These are phyloP conservation scores for Philhelius pedissequus DNA, from an alignment of 2,888 invertebrate genomes.

Conservation along the genomic window DNA sequence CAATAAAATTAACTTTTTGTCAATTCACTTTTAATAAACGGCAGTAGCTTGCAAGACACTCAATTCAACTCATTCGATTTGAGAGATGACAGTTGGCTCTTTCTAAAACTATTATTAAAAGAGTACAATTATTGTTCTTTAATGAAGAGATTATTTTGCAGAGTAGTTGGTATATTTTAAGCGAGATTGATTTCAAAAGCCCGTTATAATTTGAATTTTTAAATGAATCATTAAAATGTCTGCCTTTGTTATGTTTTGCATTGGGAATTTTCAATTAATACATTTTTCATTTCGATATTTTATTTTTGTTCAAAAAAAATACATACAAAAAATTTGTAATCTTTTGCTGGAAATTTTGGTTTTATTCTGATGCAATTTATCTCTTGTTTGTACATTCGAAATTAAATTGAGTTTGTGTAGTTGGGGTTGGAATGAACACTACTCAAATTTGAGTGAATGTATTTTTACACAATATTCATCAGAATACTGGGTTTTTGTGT, in stretches of 20 bases:
- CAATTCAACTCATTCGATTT: background rate
- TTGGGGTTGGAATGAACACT: background rate
- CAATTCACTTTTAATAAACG: conserved; percentile 33
- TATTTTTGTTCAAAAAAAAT: background rate
- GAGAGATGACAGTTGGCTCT: conserved; percentile 25
- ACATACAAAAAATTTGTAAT: too few species aligned
- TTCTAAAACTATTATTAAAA: background rate
- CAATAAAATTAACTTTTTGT: background rate
- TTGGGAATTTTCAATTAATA: background rate
- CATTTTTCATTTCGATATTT: background rate
- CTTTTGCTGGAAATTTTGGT: too few species aligned
- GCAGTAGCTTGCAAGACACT: conserved; percentile 21
- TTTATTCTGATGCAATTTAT: too few species aligned
- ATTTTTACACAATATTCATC: background rate
- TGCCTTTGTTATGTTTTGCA: background rate
- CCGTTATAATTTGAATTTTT: background rate
- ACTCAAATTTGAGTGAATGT: background rate
- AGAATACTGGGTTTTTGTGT: conserved; percentile 8
- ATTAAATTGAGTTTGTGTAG: background rate
- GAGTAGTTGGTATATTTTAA: background rate
- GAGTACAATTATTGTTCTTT: background rate
- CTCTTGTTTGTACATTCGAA: background rate
- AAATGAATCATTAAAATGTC: background rate
- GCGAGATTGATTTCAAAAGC: background rate
- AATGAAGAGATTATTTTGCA: background rate